phyloP scores from a whole-genome alignment of 2,888 invertebrate species.

The Adineta ricciae region DNA sequence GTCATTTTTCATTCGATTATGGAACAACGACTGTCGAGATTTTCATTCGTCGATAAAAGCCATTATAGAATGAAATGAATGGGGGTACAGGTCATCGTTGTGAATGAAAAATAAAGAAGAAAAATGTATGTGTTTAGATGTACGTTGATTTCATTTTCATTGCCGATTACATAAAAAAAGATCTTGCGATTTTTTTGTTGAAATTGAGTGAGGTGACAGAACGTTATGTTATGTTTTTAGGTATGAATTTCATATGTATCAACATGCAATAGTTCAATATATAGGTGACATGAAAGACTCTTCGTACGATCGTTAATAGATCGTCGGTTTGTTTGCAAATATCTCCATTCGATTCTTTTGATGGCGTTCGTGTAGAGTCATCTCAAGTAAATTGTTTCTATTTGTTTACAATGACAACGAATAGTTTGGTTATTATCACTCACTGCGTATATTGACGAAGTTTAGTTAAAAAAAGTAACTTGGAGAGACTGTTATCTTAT shows the following conservation, averaged over 20 bases:
- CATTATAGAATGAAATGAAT: not conserved
- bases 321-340: not conserved
- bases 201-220: too few relatives aligned
- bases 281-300: too few relatives aligned
- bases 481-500: not conserved
- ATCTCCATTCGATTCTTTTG: too few relatives aligned
- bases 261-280: too few relatives aligned
- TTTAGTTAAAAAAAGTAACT: not conserved
- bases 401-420: not conserved
- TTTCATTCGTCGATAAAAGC: not conserved
- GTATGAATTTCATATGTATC: too few relatives aligned
- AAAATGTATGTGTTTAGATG: not conserved
- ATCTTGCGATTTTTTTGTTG: too few relatives aligned
- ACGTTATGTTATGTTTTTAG: too few relatives aligned
- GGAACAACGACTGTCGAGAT: not conserved
- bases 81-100: not conserved
- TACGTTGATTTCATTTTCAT: not conserved
- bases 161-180: too few relatives aligned
- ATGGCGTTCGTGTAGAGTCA: not conserved
- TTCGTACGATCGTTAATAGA: too few relatives aligned
- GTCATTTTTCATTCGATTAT: not conserved
- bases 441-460: not conserved
- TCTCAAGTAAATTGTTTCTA: not conserved
- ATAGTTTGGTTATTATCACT: not conserved
- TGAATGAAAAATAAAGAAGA: not conserved